A percentile compares a stretch with the other conserved stretches of the same genome.
phyloP scores from a whole-genome alignment of 1,140 invertebrate species.

The Phthorimaea operculella region DNA sequence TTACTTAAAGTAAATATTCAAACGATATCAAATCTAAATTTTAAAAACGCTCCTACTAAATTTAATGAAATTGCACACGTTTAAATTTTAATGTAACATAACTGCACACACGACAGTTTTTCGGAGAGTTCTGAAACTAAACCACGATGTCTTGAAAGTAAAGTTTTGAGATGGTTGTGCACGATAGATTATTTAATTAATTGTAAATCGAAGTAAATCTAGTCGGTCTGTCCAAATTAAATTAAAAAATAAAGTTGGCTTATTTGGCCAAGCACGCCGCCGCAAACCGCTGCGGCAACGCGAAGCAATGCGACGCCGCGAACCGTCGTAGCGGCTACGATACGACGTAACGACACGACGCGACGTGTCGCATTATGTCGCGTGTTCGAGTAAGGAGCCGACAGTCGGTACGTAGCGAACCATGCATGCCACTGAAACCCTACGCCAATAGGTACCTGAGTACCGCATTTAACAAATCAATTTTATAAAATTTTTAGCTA shows the following conservation, averaged over 20 bases:
- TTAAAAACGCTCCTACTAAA: background rate
- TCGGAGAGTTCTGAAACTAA: background rate
- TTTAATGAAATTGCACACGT: background rate
- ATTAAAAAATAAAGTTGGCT: slow-evolving; percentile 29
- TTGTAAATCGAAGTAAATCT: slow-evolving; percentile 22
- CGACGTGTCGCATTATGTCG: slow-evolving; percentile 6
- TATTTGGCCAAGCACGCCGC: slow-evolving; percentile 20
- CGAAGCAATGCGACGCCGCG: background rate
- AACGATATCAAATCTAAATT: no score
- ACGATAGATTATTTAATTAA: slow-evolving; percentile 49
- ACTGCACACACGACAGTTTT: background rate
- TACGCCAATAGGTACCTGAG: slow-evolving; percentile 47
- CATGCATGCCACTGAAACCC: slow-evolving; percentile 51
- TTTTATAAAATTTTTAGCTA: slow-evolving; percentile 46
- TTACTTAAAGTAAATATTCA: no score
- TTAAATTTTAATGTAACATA: background rate
- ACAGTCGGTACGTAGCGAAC: slow-evolving; percentile 32
- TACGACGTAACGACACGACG: slow-evolving; percentile 1
- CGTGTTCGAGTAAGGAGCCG: slow-evolving; percentile 31
- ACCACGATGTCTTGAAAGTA: slow-evolving; percentile 17
- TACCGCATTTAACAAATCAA: slow-evolving; percentile 36
- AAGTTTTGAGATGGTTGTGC: slow-evolving; percentile 61
- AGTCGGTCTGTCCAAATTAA: slow-evolving; percentile 53
- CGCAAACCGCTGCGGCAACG: background rate
- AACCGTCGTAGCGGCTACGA: background rate